phyloP scores from a whole-genome alignment of 2,113 vertebrate species.

The Piaya cayana region DNA sequence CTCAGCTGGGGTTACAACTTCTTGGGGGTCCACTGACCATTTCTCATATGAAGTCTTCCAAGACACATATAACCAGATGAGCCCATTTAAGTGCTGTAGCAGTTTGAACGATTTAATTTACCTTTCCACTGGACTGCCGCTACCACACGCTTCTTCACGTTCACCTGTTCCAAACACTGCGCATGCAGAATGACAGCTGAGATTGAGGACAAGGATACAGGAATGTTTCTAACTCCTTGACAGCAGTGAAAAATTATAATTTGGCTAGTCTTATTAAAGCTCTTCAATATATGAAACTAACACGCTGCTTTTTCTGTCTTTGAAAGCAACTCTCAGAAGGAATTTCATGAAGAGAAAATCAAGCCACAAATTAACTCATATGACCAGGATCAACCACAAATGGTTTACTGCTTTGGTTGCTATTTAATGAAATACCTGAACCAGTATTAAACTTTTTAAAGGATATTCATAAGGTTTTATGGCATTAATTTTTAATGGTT shows the following conservation, averaged over 20 bases:
- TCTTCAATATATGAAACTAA: not conserved
- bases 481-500: not conserved
- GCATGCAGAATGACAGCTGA: not conserved
- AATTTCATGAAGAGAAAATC: slow-evolving; percentile 16
- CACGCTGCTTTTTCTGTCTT: not conserved
- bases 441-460: not conserved
- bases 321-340: not conserved
- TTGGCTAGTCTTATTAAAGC: not conserved
- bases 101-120: not conserved
- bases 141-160: accelerated
- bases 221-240: not conserved
- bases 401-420: not conserved
- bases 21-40: not conserved
- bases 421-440: slow-evolving; percentile 9
- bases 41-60: not conserved
- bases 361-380: slow-evolving; percentile 17
- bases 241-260: not conserved
- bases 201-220: not conserved
- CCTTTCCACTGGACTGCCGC: not conserved
- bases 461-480: not conserved
- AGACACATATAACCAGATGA: not conserved
- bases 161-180: not conserved
- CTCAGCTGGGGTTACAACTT: not conserved
- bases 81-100: not conserved
- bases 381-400: slow-evolving; percentile 7